Evolutionary conservation across 2,113 vertebrate genomes (phyloP), one percentile per base, ranked within the genome.

Genomic region (Halichoerus grypus): DNA sequence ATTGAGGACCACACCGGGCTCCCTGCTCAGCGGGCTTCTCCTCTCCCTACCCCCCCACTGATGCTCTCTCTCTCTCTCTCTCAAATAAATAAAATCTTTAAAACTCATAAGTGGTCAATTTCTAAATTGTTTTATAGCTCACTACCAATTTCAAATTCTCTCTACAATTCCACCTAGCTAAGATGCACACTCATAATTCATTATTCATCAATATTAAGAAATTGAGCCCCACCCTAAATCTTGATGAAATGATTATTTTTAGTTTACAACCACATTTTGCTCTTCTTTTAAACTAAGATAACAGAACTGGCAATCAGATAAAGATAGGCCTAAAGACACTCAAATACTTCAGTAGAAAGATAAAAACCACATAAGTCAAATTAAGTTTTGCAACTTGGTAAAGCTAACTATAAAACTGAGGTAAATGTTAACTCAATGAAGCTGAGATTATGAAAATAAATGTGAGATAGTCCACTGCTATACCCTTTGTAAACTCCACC

Each of bases 261-360:
- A 49, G 18, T 76, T 63, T 92, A 84, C 14, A 77, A 14, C 77
- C 53, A 89, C 67, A 55, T 69, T 77, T 69, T 77, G 1, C 21
- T 9, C 84, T 93, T 94, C 72, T 86, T 93, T 79, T 39, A 89
- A 96, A 77, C 18, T 49, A 77, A 88, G 59, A 88, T 61, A 95
- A 91, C 61, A 39, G 89, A 93, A 82, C 79, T 26, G 31, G 55
- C 36, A 36, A 77, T 92, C 72, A 95, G 79, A 97, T 82, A 83
- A 87, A 93, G 51, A 39, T 5, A 51, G 22, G 71, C 36, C 36
- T 46, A 61, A 61, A 84, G 61, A 87, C 14, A 67, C 28, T 82
- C 51, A 24, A 77, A 42, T 39, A 57, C 19, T 1, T 85, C 46
- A 79, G 13, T 15, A 24, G 65, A 90, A 88, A 88, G 65, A 88